Evolutionary conservation across 1,140 invertebrate species (phyloP), one percentile per base, ranked within the genome.

Genomic region (Drosophila nigrodunni): DNA sequence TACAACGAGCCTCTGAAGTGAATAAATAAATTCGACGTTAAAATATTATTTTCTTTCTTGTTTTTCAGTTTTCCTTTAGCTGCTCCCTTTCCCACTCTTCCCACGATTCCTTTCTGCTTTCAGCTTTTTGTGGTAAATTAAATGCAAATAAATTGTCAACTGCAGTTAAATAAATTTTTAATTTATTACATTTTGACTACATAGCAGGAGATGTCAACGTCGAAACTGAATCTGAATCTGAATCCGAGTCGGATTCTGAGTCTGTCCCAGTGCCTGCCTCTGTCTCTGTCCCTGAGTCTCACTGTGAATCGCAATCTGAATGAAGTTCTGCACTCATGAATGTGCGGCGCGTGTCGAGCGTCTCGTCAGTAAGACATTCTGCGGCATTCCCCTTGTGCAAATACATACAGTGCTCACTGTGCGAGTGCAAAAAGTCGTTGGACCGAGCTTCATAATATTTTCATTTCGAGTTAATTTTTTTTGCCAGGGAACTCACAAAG

Each of bases 91-190:
- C 43, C 15, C 43, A 3, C 39, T 69, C 34, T 9, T 7, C 25
- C 41, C 25, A 18, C 39, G 39, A 39, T 15, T 5, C 39, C 60
- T 7, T 50, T 11, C 10, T 61, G 15, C n/a, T 37, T 68, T 18
- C 54, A 10, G 46, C 71, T 65, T 77, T 77, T 82, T 82, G 82
- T 87, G 78, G 82, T 79, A 87, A 87, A 87, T 87, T 80, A 87
- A 86, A 87, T 87, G 82, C 82, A 87, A 87, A 87, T 87, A 87
- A 87, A 87, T 87, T 87, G 82, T 87, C 82, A 87, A 87, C 82
- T 87, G 82, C 82, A 87, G 82, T 74, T 87, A 87, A 87, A 87
- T 87, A 87, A 87, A 87, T 87, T 82, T 87, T 87, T 87, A 87
- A 87, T 87, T 87, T 87, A 87, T 82, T 82, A 69, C 71, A 62